A percentile compares a stretch with the other conserved stretches of the same genome.
phyloP scores from a whole-genome alignment of 2,113 vertebrate genomes.

The Pluvianellus socialis region DNA sequence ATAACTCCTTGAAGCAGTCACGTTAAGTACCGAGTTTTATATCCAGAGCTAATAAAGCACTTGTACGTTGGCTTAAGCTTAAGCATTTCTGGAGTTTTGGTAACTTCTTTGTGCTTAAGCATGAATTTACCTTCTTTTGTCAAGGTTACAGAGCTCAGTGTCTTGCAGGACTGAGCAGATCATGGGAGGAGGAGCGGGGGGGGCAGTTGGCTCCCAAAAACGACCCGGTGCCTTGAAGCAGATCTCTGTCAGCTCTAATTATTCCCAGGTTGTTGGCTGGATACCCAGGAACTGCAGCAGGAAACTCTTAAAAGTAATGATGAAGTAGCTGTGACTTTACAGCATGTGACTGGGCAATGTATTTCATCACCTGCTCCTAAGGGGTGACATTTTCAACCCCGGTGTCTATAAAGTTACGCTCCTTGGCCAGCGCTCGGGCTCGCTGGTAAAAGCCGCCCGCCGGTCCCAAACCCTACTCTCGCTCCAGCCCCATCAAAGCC shows the following conservation, averaged over 20 bases:
- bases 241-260: neutral
- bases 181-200: neutral
- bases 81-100: neutral
- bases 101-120: neutral
- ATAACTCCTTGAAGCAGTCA: neutral
- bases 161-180: neutral
- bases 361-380: neutral
- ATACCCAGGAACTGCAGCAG: neutral
- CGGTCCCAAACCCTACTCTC: neutral
- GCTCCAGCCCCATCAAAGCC: too few species aligned
- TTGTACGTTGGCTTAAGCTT: neutral
- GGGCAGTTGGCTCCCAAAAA: neutral
- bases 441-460: neutral
- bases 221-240: neutral
- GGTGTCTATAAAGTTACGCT: neutral
- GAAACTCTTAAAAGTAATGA: neutral
- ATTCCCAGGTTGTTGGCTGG: neutral
- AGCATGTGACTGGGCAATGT: neutral
- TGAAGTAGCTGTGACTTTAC: neutral
- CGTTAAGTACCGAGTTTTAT: neutral
- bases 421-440: neutral
- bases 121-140: neutral
- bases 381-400: neutral
- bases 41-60: neutral
- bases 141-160: neutral